phyloP scores from a whole-genome alignment of 2,797 vertebrate species.

The Calcarius lapponicus region DNA sequence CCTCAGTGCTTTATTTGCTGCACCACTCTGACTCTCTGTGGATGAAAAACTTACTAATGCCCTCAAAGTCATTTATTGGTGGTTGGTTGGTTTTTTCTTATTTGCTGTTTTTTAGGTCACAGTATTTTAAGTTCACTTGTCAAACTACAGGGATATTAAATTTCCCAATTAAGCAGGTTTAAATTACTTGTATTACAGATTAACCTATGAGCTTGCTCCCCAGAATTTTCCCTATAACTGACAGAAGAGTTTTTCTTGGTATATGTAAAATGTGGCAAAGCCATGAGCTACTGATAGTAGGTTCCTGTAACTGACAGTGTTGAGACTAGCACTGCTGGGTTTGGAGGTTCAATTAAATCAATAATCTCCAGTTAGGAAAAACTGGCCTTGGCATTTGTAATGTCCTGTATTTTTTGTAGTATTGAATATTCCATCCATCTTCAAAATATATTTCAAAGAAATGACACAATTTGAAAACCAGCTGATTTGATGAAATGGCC shows the following conservation, averaged over 20 bases:
- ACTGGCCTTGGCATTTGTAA: background rate
- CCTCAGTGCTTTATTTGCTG: background rate
- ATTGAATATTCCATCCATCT: background rate
- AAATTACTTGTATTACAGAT: background rate
- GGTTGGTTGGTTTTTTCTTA: background rate
- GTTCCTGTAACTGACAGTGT: background rate
- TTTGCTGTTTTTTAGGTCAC: background rate
- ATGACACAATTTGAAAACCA: background rate
- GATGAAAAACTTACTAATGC: background rate
- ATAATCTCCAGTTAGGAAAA: background rate
- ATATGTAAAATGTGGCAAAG: background rate
- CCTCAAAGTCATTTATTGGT: background rate
- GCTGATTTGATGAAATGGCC: background rate
- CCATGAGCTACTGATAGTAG: background rate
- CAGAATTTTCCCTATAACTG: background rate
- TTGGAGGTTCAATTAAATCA: background rate
- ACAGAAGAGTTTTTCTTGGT: background rate
- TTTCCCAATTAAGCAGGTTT: background rate
- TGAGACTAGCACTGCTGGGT: background rate
- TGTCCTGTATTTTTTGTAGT: background rate
- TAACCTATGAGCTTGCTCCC: background rate
- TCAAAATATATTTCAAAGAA: background rate
- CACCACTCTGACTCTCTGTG: background rate
- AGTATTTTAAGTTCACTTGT: background rate
- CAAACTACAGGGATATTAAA: background rate